Evolutionary conservation across 30 jellyfish, hydroid and myxozoan species (phyloP), one percentile per base, ranked within the genome.

Genomic region (Aurelia sp.): DNA sequence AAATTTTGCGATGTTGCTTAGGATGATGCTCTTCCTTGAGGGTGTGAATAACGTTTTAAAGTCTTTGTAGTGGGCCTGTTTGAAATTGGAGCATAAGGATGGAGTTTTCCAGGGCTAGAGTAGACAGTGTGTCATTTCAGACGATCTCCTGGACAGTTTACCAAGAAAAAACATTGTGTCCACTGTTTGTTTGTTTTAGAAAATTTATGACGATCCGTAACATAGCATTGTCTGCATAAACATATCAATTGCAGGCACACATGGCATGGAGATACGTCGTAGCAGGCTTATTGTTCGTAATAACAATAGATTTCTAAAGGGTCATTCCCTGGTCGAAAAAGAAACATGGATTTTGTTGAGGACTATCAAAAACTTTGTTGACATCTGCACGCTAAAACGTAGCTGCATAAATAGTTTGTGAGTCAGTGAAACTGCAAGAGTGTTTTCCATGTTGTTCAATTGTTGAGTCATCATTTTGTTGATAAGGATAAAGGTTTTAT

Each of bases 321-420:
- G 89, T 62, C 76, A 78, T 78, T 78, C 89, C 89, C 79, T 31
- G 89, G 16, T 50, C 78, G 41, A 30, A 65, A 13, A 58, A 59
- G 17, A 30, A 12, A 20, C n/a, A 51, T 15, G n/a, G 72, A 21
- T 11, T 38, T 24, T 59, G 68, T 57, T 30, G 40, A 35, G 31
- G 68, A 38, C 51, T 17, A 30, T n/a, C 70, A 13, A 67, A 21
- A 47, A 1, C 53, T 38, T 11, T 17, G 22, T 10, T 19, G 41
- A 76, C 87, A 78, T 78, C 89, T 78, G 89, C 79, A 53, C 20
- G 64, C 22, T 57, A 41, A 59, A 31, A 27, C 51, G 75, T 8
- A 44, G 33, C 33, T 44, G 40, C 7, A 44, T 44, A 44, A 44
- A 44, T 44, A 44, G 55, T 44, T 44, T 44, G 55, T 6, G 55